These are phyloP conservation scores for Drymonia ruficornis DNA, from an alignment of 2,888 invertebrate genomes.

Conservation along the genomic window DNA sequence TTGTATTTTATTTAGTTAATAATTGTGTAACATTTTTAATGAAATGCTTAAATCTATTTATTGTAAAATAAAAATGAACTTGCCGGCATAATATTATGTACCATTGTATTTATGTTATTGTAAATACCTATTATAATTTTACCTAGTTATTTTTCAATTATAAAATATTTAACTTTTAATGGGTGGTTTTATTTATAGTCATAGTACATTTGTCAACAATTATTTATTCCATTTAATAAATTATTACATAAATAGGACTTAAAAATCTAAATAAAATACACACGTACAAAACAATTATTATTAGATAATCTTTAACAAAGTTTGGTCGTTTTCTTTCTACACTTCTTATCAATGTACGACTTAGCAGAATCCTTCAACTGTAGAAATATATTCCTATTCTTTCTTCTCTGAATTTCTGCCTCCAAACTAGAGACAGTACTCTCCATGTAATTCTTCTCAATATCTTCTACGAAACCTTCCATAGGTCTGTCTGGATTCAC, in stretches of 20 bases:
- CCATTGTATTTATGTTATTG: conserved; percentile 73
- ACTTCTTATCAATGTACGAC: conserved; percentile 33
- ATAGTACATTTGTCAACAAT: conserved; percentile 3
- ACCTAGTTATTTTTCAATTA: conserved; percentile 65
- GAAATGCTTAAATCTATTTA: conserved; percentile 71
- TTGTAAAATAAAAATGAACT: conserved; percentile 75
- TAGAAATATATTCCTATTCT: conserved; percentile 26
- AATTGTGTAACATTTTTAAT: conserved; percentile 50
- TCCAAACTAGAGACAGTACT: conserved; percentile 23
- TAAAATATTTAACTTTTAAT: conserved; percentile 66
- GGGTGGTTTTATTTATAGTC: conserved; percentile 36
- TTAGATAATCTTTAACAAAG: neutral
- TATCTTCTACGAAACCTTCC: conserved; percentile 19
- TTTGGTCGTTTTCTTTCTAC: conserved; percentile 18
- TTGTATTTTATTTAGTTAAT: conserved; percentile 40
- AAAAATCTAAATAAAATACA: conserved; percentile 4
- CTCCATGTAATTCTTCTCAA: conserved; percentile 10
- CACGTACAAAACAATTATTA: neutral
- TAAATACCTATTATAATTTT: conserved; percentile 69
- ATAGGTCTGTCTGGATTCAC: conserved; percentile 17
- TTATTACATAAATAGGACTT: conserved; percentile 8
- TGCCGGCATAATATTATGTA: conserved; percentile 80
- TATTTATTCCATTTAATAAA: neutral
- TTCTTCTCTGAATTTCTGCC: conserved; percentile 24
- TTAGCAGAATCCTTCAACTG: conserved; percentile 34